These are phyloP conservation scores for Ramphastos sulfuratus DNA, from an alignment of 2,113 vertebrate genomes.

Conservation along the genomic window DNA sequence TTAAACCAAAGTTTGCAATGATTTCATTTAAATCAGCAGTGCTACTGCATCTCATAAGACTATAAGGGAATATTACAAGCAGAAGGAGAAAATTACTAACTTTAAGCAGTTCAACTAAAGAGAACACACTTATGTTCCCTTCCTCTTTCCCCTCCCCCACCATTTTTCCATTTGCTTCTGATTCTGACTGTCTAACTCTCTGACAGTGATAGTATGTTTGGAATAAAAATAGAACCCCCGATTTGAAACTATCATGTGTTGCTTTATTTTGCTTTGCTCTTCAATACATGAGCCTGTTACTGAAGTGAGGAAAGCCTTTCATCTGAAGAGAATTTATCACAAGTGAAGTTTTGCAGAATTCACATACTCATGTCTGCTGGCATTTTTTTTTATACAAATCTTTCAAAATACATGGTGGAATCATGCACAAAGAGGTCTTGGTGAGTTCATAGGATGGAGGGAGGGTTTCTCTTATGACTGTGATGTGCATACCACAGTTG, in stretches of 20 bases:
- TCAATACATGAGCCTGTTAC: neutral
- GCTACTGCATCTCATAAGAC: neutral
- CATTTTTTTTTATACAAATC: neutral
- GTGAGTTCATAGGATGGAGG: rapidly evolving
- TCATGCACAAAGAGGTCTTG: neutral
- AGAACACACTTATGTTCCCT: neutral
- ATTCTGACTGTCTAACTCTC: neutral
- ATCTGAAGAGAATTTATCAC: neutral
- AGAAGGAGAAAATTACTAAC: neutral
- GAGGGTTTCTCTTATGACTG: neutral
- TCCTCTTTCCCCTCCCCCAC: neutral
- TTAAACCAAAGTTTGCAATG: neutral
- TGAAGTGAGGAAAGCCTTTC: neutral
- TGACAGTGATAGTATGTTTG: neutral
- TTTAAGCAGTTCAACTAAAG: neutral
- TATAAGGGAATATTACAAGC: neutral
- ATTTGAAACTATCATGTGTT: neutral
- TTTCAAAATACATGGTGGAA: neutral
- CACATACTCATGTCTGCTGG: neutral
- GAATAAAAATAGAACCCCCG: constrained; percentile 19
- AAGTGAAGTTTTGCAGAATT: neutral
- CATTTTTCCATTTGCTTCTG: neutral
- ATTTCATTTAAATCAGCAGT: neutral
- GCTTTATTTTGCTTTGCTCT: neutral
- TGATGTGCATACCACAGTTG: rapidly evolving